These are phyloP conservation scores for Agriopis leucophaearia DNA, from an alignment of 2,888 invertebrate species.

Conservation along the genomic window DNA sequence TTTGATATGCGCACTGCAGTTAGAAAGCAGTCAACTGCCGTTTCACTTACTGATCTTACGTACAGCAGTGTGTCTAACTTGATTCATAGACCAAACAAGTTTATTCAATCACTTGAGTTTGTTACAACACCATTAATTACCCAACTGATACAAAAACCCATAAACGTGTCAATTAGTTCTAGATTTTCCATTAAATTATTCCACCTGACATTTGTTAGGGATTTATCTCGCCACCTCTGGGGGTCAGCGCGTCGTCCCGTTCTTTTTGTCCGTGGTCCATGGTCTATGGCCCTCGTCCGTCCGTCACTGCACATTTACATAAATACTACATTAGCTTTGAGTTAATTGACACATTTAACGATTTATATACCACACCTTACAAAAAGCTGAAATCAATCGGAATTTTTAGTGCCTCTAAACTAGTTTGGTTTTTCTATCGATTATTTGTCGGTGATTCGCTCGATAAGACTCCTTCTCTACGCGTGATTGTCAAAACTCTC, in stretches of 20 bases:
- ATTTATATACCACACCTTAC: slow-evolving; percentile 79
- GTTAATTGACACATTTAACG: slow-evolving; percentile 85
- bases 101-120: not conserved
- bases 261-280: slow-evolving; percentile 65
- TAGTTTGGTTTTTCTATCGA: slow-evolving; percentile 42
- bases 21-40: not conserved
- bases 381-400: slow-evolving; percentile 53
- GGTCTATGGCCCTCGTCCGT: slow-evolving; percentile 56
- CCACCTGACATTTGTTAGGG: slow-evolving; percentile 2
- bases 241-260: slow-evolving; percentile 51
- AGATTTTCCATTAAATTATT: slow-evolving; percentile 14
- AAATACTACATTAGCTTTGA: slow-evolving; percentile 82
- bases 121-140: slow-evolving; percentile 24
- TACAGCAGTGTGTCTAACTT: not conserved
- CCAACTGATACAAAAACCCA: slow-evolving; percentile 28
- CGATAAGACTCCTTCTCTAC: slow-evolving; percentile 44
- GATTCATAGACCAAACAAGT: not conserved
- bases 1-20: not conserved
- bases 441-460: slow-evolving; percentile 45
- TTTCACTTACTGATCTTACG: too few species aligned
- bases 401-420: slow-evolving; percentile 50
- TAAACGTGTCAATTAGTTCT: slow-evolving; percentile 39
- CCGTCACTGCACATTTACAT: slow-evolving; percentile 78
- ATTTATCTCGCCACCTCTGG: slow-evolving; percentile 11
- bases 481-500: slow-evolving; percentile 46